Conservation (phyloP, 2,888 invertebrate species). For the Elegia similella region DNA sequence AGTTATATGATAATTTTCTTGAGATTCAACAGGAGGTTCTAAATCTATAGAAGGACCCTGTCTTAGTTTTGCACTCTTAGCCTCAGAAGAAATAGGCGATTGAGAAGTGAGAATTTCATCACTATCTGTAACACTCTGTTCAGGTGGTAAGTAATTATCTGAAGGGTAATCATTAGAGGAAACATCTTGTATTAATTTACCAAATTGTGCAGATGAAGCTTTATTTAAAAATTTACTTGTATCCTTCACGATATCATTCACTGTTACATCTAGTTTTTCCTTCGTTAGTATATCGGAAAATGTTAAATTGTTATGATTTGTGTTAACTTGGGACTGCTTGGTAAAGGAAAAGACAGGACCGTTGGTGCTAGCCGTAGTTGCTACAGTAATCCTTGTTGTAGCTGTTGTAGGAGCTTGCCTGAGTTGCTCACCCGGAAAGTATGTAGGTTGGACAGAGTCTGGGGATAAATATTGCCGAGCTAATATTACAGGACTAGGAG, state of each 20-base stretch:
- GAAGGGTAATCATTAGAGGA: constrained; percentile 44
- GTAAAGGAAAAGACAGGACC: constrained; percentile 39
- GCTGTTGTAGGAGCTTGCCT: constrained; percentile 41
- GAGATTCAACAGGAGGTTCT: constrained; percentile 55
- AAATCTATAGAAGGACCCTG: constrained; percentile 50
- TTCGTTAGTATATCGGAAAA: constrained; percentile 68
- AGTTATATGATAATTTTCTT: constrained; percentile 36
- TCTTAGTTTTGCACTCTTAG: constrained; percentile 50
- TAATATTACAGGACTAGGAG: constrained; percentile 31
- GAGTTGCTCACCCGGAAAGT: constrained; percentile 45
- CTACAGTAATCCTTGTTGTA: constrained; percentile 32
- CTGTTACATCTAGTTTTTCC: constrained; percentile 65
- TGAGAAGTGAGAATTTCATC: constrained; percentile 57
- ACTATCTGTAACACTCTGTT: constrained; percentile 39
- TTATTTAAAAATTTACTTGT: constrained; percentile 57
- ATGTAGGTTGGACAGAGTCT: constrained; percentile 32
- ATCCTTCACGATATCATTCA: constrained; percentile 65
- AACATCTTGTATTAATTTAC: constrained; percentile 42
- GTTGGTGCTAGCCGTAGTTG: constrained; percentile 30
- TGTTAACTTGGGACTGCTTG: constrained; percentile 41
- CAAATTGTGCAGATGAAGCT: constrained; percentile 46
- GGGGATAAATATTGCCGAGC: constrained; percentile 57
- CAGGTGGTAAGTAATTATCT: constrained; percentile 43
- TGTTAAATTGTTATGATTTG: constrained; percentile 55
- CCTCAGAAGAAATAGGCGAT: constrained; percentile 32